These are phyloP conservation scores for Nettapus auritus DNA, from an alignment of 2,113 vertebrate species.

Conservation along the genomic window DNA sequence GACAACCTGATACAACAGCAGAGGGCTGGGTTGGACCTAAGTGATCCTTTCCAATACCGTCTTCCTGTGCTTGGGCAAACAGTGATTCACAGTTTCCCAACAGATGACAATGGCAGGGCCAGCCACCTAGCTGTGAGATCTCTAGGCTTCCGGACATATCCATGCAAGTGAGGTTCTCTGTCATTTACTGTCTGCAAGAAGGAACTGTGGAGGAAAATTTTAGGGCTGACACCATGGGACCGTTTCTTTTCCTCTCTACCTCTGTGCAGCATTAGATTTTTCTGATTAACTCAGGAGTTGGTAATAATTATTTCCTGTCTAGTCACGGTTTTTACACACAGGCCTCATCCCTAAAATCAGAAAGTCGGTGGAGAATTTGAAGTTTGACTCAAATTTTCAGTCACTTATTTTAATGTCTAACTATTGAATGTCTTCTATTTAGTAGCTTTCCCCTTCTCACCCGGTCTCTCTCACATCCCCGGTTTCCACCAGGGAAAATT, in stretches of 20 bases:
- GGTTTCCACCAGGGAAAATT: background rate
- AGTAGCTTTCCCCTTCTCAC: background rate
- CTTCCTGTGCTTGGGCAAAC: constrained; percentile 10
- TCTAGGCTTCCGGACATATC: background rate
- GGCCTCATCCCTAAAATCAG: background rate
- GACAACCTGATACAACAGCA: background rate
- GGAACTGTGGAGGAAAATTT: background rate
- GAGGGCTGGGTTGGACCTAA: background rate
- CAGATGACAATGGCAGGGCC: background rate
- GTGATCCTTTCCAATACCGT: background rate
- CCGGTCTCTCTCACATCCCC: background rate
- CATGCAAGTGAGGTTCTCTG: background rate
- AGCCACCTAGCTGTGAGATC: background rate
- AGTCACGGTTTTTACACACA: background rate
- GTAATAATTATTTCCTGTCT: background rate
- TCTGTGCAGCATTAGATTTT: background rate
- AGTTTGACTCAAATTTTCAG: background rate
- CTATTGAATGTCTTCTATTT: background rate
- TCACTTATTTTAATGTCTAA: background rate
- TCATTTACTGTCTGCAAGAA: background rate
- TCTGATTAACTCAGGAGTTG: background rate
- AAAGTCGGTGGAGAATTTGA: background rate
- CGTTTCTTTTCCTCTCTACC: background rate
- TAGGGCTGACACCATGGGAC: background rate
- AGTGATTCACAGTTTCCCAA: constrained; percentile 26